phyloP scores from a whole-genome alignment of 2,113 vertebrate species.

The Centrocercus urophasianus region DNA sequence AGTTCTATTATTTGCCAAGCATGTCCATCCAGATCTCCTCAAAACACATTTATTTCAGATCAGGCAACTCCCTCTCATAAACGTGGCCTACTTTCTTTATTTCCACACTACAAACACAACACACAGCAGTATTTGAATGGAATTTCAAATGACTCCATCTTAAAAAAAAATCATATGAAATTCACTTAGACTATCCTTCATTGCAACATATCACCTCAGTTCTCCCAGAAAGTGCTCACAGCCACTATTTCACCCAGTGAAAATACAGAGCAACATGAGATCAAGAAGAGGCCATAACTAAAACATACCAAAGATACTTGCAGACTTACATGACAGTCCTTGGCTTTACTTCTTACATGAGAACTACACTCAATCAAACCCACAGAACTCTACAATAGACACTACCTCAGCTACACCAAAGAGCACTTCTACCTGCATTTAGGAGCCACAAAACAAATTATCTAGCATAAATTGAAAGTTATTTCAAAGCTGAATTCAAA shows the following conservation, averaged over 20 bases:
- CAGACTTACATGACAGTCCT: not conserved
- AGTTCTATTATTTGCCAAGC: not conserved
- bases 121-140: not conserved
- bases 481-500: not conserved
- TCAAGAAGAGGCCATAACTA: not conserved
- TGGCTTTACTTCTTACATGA: not conserved
- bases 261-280: not conserved
- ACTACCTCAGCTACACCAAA: not conserved
- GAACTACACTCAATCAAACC: not conserved
- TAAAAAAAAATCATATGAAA: not conserved
- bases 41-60: not conserved
- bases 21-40: not conserved
- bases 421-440: not conserved
- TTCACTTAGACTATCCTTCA: not conserved
- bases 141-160: not conserved
- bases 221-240: not conserved
- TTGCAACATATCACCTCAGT: not conserved
- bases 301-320: not conserved
- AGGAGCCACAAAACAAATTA: fast-evolving
- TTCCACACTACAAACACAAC: not conserved
- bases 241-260: not conserved
- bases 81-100: not conserved
- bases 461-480: fast-evolving
- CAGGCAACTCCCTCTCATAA: not conserved
- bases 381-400: not conserved